Evolutionary conservation across 2,888 invertebrate species (phyloP).

Genomic region (Hypena proboscidalis): DNA sequence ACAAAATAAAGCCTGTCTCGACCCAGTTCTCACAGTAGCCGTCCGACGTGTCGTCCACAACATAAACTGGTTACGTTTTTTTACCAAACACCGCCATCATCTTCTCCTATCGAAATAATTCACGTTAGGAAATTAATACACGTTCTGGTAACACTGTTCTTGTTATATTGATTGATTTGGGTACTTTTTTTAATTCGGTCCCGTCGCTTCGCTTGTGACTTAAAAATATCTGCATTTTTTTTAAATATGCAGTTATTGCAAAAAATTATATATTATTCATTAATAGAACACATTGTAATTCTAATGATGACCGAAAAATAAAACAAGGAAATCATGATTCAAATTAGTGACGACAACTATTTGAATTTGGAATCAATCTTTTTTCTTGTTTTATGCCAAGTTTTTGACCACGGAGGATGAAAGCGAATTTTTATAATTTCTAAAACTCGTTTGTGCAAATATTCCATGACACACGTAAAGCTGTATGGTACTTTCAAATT

Average conservation of each 20-base stretch:
- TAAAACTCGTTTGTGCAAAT: constrained; percentile 34
- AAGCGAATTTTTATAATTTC: constrained; percentile 17
- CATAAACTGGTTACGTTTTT: constrained; percentile 51
- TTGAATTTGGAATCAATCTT: too few species aligned
- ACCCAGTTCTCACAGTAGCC: constrained; percentile 79
- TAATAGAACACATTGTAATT: too few species aligned
- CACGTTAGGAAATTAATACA: constrained; percentile 38
- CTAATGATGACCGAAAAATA: too few species aligned
- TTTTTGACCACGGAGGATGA: constrained; percentile 16
- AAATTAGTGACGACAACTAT: constrained; percentile 1
- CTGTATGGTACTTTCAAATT: constrained; percentile 40
- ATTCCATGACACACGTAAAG: constrained; percentile 40
- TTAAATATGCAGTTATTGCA: too few species aligned
- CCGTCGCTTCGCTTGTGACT: too few species aligned
- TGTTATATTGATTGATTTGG: constrained; percentile 38
- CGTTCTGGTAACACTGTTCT: constrained; percentile 15
- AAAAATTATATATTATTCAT: too few species aligned
- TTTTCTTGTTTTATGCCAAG: too few species aligned
- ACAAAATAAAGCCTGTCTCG: constrained; percentile 65
- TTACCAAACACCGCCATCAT: constrained; percentile 23
- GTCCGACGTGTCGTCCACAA: constrained; percentile 48
- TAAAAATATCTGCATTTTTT: too few species aligned
- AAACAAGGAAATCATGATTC: too few species aligned
- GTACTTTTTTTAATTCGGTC: background rate
- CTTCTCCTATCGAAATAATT: constrained; percentile 41